These are phyloP conservation scores for Cryptocephalus primarius DNA, from an alignment of 2,888 invertebrate genomes.

Conservation along the genomic window DNA sequence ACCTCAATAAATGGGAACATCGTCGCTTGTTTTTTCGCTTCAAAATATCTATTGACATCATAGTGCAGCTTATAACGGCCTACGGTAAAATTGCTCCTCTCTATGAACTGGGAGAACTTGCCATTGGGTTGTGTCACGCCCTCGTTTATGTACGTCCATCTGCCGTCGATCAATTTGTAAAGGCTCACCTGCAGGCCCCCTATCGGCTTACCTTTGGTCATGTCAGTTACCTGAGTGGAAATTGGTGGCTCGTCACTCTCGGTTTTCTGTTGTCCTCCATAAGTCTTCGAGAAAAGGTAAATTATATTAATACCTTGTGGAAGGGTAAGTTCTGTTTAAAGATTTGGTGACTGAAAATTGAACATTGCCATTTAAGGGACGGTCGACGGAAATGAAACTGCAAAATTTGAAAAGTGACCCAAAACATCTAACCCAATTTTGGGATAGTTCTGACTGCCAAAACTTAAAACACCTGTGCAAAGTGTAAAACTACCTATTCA, in stretches of 20 bases:
- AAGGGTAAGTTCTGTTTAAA: too few species aligned
- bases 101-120: constrained; percentile 51
- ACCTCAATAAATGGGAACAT: constrained; percentile 72
- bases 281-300: background rate
- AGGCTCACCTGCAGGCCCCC: constrained; percentile 55
- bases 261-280: constrained; percentile 1
- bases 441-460: too few species aligned
- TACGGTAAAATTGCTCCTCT: constrained; percentile 45
- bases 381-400: too few species aligned
- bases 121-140: constrained; percentile 56
- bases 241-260: constrained; percentile 42
- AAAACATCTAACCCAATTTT: too few species aligned
- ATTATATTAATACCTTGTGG: too few species aligned
- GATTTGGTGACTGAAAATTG: too few species aligned
- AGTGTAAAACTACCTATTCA: too few species aligned
- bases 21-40: constrained; percentile 45
- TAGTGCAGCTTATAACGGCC: constrained; percentile 68
- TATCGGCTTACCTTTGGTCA: constrained; percentile 56
- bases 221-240: constrained; percentile 67
- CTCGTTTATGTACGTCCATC: constrained; percentile 59
- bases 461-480: too few species aligned
- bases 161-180: constrained; percentile 50
- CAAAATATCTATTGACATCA: constrained; percentile 62
- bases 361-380: too few species aligned
- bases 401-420: too few species aligned